phyloP scores from a whole-genome alignment of 2,113 vertebrate genomes.

The Fukomys damarensis region DNA sequence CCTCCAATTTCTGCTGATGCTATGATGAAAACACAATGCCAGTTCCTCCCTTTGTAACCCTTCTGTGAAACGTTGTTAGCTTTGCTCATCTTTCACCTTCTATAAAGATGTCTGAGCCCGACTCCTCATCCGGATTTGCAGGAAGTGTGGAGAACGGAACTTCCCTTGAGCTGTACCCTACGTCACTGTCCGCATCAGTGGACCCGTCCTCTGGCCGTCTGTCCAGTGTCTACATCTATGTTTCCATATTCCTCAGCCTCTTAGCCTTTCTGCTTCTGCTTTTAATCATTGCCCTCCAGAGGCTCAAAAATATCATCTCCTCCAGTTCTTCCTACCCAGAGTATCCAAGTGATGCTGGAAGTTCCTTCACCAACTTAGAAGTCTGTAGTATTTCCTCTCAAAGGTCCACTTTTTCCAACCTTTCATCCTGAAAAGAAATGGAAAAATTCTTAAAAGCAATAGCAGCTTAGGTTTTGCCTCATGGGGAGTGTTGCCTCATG shows the following conservation, averaged over 20 bases:
- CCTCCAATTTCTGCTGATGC: not conserved
- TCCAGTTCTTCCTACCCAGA: conserved; percentile 95
- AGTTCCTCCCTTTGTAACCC: conserved; percentile 42
- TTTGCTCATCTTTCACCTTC: not conserved
- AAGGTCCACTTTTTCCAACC: conserved; percentile 92
- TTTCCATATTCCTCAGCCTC: conserved; percentile 97
- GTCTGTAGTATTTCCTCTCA: conserved; percentile 97
- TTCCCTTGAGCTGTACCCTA: conserved; percentile 92
- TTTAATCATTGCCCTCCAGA: conserved; percentile 95
- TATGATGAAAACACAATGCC: not conserved
- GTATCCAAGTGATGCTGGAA: conserved; percentile 94
- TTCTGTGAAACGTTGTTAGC: conserved; percentile 41
- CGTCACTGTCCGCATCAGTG: conserved; percentile 91
- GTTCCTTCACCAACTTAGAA: conserved; percentile 98
- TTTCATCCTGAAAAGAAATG: conserved; percentile 89
- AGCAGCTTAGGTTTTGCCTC: conserved; percentile 51
- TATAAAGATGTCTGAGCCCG: conserved; percentile 83
- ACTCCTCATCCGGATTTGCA: conserved; percentile 82
- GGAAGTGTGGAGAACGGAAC: conserved; percentile 90
- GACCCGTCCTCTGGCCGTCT: conserved; percentile 87
- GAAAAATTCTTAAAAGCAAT: not conserved
- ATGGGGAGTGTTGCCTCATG: conserved; percentile 51
- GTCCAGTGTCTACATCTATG: conserved; percentile 94
- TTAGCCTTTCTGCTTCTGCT: conserved; percentile 95
- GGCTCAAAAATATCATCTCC: conserved; percentile 98